Percentiles rank a stretch among this genome's conserved stretches.
Evolutionary conservation across 1,140 invertebrate species (phyloP).

Genomic region (Theocolax elegans): DNA sequence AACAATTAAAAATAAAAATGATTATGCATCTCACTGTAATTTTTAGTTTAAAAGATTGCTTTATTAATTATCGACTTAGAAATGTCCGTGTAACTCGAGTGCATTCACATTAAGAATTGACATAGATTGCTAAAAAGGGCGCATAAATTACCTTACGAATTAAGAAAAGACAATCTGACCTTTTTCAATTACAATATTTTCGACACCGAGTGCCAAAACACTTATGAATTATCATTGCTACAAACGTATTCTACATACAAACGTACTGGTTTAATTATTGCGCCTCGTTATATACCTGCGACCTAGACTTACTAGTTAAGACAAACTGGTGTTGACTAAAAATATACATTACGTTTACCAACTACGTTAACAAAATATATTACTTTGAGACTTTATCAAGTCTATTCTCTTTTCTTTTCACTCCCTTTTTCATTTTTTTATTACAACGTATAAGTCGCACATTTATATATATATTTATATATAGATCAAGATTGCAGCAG

Average conservation of each 20-base stretch:
- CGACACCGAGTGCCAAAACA: neutral
- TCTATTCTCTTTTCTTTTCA: conserved; percentile 9
- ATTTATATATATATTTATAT: conserved; percentile 41
- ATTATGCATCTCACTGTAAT: conserved; percentile 11
- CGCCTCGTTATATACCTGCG: neutral
- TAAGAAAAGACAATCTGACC: neutral
- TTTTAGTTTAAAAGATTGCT: conserved; percentile 37
- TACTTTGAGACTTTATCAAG: conserved; percentile 21
- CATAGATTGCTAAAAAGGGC: conserved; percentile 37
- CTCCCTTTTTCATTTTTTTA: neutral
- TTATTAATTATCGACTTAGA: conserved; percentile 27
- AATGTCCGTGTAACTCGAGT: conserved; percentile 9
- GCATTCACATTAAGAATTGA: conserved; percentile 47
- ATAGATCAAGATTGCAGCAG: too few relatives aligned
- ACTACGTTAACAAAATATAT: conserved; percentile 44
- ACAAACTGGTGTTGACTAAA: neutral
- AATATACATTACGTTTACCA: neutral
- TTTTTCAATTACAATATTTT: neutral
- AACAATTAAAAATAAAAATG: conserved; percentile 18
- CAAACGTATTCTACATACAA: too few relatives aligned
- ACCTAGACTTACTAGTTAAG: conserved; percentile 18
- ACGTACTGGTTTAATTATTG: neutral
- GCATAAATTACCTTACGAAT: neutral
- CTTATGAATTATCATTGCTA: neutral
- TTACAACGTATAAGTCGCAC: conserved; percentile 11